Evolutionary conservation across 1,140 invertebrate genomes (phyloP).

Genomic region (Trichonephila inaurata): DNA sequence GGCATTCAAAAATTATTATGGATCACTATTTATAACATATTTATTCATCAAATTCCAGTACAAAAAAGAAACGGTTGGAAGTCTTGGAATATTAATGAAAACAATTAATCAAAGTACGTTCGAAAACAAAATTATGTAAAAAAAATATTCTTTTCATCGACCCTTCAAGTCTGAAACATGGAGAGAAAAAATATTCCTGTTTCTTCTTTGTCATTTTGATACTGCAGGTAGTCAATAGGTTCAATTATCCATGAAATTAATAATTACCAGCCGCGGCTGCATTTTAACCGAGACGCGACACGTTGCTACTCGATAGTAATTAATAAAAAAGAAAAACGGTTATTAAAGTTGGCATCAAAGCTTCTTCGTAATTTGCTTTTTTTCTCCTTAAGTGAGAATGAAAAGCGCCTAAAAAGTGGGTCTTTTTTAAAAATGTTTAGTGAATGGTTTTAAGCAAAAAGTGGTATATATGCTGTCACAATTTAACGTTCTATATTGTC

Average conservation of each 20-base stretch:
- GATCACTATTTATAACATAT: background rate
- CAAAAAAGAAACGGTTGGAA: background rate
- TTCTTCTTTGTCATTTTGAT: background rate
- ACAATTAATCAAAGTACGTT: background rate
- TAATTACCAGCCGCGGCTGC: background rate
- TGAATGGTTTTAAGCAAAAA: background rate
- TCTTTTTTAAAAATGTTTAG: background rate
- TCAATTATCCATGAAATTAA: conserved; percentile 25
- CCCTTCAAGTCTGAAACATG: background rate
- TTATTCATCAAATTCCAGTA: background rate
- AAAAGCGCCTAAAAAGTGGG: background rate
- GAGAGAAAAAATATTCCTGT: background rate
- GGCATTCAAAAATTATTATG: too few relatives aligned
- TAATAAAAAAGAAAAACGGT: conserved; percentile 23
- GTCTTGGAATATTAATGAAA: conserved; percentile 15
- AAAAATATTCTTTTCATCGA: background rate
- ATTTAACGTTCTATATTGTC: background rate
- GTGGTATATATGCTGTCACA: background rate
- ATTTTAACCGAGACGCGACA: background rate
- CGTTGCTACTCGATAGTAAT: conserved; percentile 27
- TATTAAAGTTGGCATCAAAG: background rate
- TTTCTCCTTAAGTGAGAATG: background rate
- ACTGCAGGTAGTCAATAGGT: background rate
- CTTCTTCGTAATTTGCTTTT: background rate
- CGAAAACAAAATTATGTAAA: background rate